Evolutionary conservation across 2,888 invertebrate species (phyloP).

Genomic region (Melikaiella ostensackeni): DNA sequence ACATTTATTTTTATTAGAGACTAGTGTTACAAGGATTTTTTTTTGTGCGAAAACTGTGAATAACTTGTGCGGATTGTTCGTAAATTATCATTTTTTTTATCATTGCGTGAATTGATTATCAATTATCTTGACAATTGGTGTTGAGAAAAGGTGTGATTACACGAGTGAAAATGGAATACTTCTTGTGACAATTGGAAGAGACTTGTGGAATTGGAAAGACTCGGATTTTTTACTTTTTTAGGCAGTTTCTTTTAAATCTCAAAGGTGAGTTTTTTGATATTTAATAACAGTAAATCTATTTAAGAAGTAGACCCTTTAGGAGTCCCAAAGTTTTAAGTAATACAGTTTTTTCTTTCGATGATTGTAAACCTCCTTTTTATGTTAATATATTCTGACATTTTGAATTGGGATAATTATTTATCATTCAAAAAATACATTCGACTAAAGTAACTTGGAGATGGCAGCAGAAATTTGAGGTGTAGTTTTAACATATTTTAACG

Average conservation of each 20-base stretch:
- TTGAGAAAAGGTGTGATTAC: background rate
- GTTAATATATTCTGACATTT: too few species aligned
- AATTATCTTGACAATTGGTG: conserved; percentile 11
- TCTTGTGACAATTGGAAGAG: conserved; percentile 6
- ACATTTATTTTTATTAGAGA: background rate
- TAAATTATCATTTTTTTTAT: background rate
- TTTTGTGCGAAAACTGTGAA: conserved; percentile 2
- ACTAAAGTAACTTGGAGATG: too few species aligned
- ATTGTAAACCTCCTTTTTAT: too few species aligned
- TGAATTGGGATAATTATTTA: too few species aligned
- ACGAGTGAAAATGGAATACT: conserved; percentile 21
- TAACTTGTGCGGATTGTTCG: background rate
- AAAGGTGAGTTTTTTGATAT: background rate
- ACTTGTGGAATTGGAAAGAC: too few species aligned
- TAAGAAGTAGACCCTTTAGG: too few species aligned
- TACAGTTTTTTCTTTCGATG: too few species aligned
- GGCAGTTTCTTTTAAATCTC: background rate
- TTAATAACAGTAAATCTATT: too few species aligned
- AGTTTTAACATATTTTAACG: too few species aligned
- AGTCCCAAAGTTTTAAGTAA: too few species aligned
- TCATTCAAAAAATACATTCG: too few species aligned
- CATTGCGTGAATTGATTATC: background rate
- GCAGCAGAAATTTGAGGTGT: too few species aligned
- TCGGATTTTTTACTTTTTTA: conserved; percentile 4
- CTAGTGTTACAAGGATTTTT: background rate